Evolutionary conservation across 2,113 vertebrate genomes (phyloP), one percentile per base, ranked within the genome.

Genomic region (Strigops habroptila): DNA sequence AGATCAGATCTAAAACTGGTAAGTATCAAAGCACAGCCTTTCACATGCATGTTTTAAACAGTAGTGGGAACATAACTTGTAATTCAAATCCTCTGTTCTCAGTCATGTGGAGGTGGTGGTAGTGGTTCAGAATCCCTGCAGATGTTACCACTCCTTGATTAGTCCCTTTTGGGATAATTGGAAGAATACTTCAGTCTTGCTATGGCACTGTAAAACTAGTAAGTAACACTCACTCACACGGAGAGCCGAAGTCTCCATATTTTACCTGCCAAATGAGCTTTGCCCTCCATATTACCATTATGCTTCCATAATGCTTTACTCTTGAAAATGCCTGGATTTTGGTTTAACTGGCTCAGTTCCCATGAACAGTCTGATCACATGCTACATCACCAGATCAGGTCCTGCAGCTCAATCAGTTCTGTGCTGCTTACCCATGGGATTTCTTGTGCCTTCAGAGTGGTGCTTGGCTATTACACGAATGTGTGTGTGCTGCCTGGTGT

Each of bases 251-350:
- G 49, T 41, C 16, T 52, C n/a, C 1, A 2, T 59, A 2, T 49
- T 75, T 53, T 33, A 59, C 18, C 16, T 78, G 9, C 13, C 6
- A 21, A 31, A 31, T 18, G 52, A 88, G 57, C 52, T 44, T 94
- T 82, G 14, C 37, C 28, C 43, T 65, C 39, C 16, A 3, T 49
- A 46, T 82, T 46, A 31, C n/a, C 18, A 0, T 6, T 22, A 25
- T 3, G 16, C 10, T 16, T 41, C 69, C 2, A 1, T 63, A 24
- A 70, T 4, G 46, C 1, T 1, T 30, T 24, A 5, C 13, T 57
- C 69, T 13, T 31, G 31, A 35, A 74, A 52, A 15, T 13, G 9
- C 10, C 21, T 71, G 33, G 12, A 13, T 4, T 85, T 79, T 21
- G 23, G 15, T 68, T 48, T 33, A 37, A 25, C 25, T 22, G 71